Percentiles rank a stretch among this genome's conserved stretches.
phyloP scores from a whole-genome alignment of 2,888 invertebrate species.

The Aspidiotus destructor region DNA sequence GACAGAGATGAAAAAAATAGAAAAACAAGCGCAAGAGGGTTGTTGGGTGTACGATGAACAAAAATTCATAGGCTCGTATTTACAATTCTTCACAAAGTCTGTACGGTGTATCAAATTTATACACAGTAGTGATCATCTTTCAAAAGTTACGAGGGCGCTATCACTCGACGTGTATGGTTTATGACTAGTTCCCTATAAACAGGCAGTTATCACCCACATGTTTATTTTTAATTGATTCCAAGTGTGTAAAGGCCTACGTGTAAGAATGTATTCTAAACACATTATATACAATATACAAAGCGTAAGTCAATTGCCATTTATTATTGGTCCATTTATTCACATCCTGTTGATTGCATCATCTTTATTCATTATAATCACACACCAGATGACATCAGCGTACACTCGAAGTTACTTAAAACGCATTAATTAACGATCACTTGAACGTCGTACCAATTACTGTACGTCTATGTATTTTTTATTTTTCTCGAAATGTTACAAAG shows the following conservation, averaged over 20 bases:
- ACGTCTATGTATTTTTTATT: not conserved
- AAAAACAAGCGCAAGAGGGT: not conserved
- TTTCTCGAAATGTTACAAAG: not conserved
- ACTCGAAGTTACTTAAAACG: slow-evolving; percentile 30
- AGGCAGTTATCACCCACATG: slow-evolving; percentile 32
- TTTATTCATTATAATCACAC: slow-evolving; percentile 33
- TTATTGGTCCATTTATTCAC: slow-evolving; percentile 34
- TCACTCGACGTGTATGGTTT: not conserved
- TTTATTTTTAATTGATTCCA: slow-evolving; percentile 32
- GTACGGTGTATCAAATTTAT: too few species aligned
- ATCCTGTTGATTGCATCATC: slow-evolving; percentile 34
- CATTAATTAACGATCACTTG: slow-evolving; percentile 31
- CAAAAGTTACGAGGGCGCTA: slow-evolving; percentile 29
- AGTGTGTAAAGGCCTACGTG: slow-evolving; percentile 30
- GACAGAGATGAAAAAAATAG: not conserved
- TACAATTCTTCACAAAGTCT: too few species aligned
- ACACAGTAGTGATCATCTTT: not conserved
- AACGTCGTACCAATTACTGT: slow-evolving; percentile 25
- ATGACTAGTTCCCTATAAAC: slow-evolving; percentile 30
- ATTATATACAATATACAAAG: not conserved
- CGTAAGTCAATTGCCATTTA: slow-evolving; percentile 30
- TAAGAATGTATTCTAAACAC: not conserved
- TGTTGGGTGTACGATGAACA: too few species aligned
- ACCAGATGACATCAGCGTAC: slow-evolving; percentile 32
- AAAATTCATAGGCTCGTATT: too few species aligned